Base-by-base conservation (phyloP, 2,888 invertebrate genomes). In the Diplazon laetatorius region DNA sequence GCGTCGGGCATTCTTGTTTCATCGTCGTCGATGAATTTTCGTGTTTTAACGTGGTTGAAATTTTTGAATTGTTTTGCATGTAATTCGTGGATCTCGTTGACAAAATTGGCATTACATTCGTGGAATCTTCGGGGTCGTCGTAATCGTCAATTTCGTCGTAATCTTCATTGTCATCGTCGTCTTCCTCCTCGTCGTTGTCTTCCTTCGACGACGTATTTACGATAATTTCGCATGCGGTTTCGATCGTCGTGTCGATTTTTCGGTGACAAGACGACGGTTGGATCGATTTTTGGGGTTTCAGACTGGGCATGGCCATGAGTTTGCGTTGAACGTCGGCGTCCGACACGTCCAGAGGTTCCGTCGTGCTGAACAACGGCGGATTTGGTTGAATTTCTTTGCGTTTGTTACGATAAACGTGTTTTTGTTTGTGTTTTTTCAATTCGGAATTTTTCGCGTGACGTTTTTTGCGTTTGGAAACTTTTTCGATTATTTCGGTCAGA, bases 321-420 rank as follows among this genome's bases (percentile, higher is more conserved):
- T 89, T 83, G 9, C 88, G 78, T 52, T 90, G 89, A 0, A 89
- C 89, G 30, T 85, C 84, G 0, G 87, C 84, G 63, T 90, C 88
- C 0, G 89, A 89, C 1, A 89, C 87, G 62, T 89, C 89, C 12
- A 89, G 63, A 0, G 89, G 86, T 39, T 83, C 82, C 1, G 69
- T 68, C 3, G 80, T 60, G 59, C 78, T 81, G 52, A 84, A 83
- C 1, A 82, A 72, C 9, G 82, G 76, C 1, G 77, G 59, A n/a
- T 55, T 20, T 44, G 80, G 62, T 8, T n/a, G n/a, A n/a, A 52
- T 66, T 2, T 71, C 62, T 10, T 59, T 79, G 12, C 87, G 87
- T 84, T 91, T 91, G 39, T 81, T 85, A 78, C 88, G 90, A 70
- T 82, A 82, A 42, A 85, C 83, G 79, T 89, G 89, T 69, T 88